phyloP scores from a whole-genome alignment of 2,888 invertebrate genomes.

The Aphidius colemani region DNA sequence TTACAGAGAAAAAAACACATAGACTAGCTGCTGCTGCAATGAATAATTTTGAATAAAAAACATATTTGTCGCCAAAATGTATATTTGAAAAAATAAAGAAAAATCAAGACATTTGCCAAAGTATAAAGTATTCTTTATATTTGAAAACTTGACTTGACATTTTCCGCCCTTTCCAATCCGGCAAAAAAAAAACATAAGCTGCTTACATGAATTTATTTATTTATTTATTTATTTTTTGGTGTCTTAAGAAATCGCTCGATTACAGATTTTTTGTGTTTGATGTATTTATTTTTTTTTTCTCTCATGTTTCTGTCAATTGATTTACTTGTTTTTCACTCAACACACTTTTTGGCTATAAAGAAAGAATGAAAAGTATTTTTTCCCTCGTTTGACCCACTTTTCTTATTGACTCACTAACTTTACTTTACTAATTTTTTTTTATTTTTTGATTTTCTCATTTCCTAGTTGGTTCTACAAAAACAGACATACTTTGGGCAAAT shows the following conservation, averaged over 20 bases:
- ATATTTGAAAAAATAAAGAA: neutral
- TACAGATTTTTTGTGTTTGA: conserved; percentile 9
- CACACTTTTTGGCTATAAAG: neutral
- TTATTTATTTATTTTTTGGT: neutral
- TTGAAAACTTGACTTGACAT: conserved; percentile 44
- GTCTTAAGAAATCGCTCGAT: conserved; percentile 16
- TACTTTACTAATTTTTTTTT: neutral
- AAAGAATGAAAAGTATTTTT: neutral
- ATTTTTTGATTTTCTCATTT: neutral
- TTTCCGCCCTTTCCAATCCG: too few relatives aligned
- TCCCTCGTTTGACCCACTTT: conserved; percentile 11
- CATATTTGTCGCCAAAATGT: too few relatives aligned
- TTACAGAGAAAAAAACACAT: neutral
- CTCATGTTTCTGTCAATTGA: conserved; percentile 2
- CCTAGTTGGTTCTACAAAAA: neutral
- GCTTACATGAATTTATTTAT: conserved; percentile 11
- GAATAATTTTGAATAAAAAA: too few relatives aligned
- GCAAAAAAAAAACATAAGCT: conserved; percentile 15
- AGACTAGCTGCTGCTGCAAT: too few relatives aligned
- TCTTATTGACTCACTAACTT: neutral
- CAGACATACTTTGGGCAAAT: neutral
- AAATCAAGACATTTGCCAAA: neutral
- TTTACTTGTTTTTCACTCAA: neutral
- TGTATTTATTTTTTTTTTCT: conserved; percentile 14
- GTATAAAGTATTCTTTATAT: conserved; percentile 31